Base-by-base conservation (phyloP, 2,113 vertebrate species). In the Sorex araneus region DNA sequence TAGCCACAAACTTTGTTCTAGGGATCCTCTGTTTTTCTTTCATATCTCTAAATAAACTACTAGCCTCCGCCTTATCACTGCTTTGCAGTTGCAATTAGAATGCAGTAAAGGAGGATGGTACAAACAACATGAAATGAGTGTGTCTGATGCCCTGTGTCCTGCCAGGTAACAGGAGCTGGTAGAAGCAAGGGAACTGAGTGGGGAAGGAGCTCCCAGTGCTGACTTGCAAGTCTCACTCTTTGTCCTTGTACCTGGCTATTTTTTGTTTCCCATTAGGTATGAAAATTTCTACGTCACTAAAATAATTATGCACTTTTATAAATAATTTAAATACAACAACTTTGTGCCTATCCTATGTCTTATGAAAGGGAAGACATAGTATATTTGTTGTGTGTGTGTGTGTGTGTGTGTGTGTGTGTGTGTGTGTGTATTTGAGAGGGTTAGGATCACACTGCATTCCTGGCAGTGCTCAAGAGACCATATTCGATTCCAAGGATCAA, bases 1-100 rank as follows among this genome's bases (percentile, higher is more conserved):
- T 47, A 92, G 77, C 77, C 84, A 89, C 89, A 91, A 85, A 92
- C 91, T 91, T 89, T 92, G 86, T 93, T 70, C 50, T 11, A 89
- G 36, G 67, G 25, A 77, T 25, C 64, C 16, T 63, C 6, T 3
- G 84, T 95, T 95, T 90, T 54, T 73, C 81, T 78, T 89, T 79
- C 40, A 66, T 9, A 32, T n/a, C 73, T 91, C 91, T 54, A 67
- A 34, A 87, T 10, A 83, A 32, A 86, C 80, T 71, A 40, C 64
- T 43, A 50, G 86, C 36, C 77, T 92, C 89, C 1, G 47, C 85
- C 94, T 94, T 95, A 94, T 89, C 93, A 54, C 36, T 0, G 2
- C n/a, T 91, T 40, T 45, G 80, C 93, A 94, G 94, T 89, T 8
- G 19, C 43, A 32, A 66, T 93, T 91, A 92, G 91, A 43, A 84